These are phyloP conservation scores for Sorex araneus DNA, from an alignment of 2,113 vertebrate genomes.

Conservation along the genomic window DNA sequence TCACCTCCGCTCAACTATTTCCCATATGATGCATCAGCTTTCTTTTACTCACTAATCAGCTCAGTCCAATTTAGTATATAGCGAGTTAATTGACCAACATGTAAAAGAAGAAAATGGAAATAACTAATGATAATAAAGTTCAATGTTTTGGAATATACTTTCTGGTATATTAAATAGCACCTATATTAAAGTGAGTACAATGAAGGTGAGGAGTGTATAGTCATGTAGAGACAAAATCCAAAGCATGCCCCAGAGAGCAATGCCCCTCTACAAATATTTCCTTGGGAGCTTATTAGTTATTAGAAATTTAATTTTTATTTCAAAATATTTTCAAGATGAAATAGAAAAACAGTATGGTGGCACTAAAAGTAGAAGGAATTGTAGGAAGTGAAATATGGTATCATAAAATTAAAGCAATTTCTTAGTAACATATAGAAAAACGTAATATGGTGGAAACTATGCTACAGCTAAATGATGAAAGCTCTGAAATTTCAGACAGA, in stretches of 20 bases:
- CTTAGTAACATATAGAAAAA: neutral
- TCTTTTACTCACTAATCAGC: neutral
- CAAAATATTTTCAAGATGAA: constrained; percentile 13
- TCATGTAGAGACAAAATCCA: neutral
- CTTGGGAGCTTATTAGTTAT: neutral
- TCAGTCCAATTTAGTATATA: neutral
- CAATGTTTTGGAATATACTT: neutral
- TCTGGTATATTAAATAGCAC: neutral
- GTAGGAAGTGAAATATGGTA: neutral
- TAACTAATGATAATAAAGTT: neutral
- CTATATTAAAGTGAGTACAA: neutral
- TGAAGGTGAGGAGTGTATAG: neutral
- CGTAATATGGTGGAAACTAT: neutral
- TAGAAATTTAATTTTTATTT: neutral
- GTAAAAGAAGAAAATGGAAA: neutral
- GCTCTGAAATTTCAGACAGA: neutral
- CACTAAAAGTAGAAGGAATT: neutral
- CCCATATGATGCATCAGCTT: neutral
- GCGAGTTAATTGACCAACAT: constrained; percentile 11
- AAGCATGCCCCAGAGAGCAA: neutral
- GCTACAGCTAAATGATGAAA: neutral
- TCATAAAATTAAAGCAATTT: neutral
- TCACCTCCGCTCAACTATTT: neutral
- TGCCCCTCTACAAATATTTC: neutral
- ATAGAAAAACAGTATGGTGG: neutral